Conservation (phyloP, 2,113 vertebrate genomes). For the Tragelaphus buxtoni region DNA sequence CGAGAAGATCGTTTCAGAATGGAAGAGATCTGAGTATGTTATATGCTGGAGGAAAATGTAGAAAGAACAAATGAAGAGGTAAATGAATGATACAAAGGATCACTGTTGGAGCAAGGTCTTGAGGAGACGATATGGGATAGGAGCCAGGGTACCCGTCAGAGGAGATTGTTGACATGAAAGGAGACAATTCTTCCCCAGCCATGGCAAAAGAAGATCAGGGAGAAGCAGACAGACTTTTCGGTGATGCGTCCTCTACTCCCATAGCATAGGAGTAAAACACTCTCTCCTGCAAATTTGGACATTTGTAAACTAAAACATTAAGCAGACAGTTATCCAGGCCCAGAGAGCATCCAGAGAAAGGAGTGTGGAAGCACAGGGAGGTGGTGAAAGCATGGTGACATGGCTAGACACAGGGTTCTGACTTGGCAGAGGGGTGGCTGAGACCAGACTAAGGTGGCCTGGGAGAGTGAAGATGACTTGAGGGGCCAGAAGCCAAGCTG, state of each 20-base stretch:
- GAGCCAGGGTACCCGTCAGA: not conserved
- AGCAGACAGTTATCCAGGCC: not conserved
- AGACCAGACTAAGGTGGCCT: not conserved
- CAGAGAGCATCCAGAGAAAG: not conserved
- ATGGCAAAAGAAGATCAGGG: not conserved
- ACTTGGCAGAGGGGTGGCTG: not conserved
- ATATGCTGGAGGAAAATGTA: not conserved
- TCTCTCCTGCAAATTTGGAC: not conserved
- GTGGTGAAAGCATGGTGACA: not conserved
- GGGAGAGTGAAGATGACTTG: not conserved
- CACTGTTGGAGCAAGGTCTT: not conserved
- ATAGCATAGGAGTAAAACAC: not conserved
- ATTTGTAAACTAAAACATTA: not conserved
- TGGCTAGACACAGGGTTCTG: not conserved
- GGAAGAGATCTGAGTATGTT: not conserved
- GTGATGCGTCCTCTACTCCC: not conserved
- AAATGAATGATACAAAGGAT: not conserved
- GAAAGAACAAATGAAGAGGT: not conserved
- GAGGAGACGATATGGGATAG: not conserved
- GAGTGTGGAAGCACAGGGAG: not conserved
- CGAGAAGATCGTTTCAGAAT: not conserved
- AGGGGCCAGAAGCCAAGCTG: not conserved
- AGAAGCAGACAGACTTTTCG: not conserved
- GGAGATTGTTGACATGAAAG: not conserved
- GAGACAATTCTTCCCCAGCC: not conserved